These are phyloP conservation scores for Acanthaster planci DNA, from an alignment of 35 echinoderm and acorn worm genomes.

Conservation along the genomic window DNA sequence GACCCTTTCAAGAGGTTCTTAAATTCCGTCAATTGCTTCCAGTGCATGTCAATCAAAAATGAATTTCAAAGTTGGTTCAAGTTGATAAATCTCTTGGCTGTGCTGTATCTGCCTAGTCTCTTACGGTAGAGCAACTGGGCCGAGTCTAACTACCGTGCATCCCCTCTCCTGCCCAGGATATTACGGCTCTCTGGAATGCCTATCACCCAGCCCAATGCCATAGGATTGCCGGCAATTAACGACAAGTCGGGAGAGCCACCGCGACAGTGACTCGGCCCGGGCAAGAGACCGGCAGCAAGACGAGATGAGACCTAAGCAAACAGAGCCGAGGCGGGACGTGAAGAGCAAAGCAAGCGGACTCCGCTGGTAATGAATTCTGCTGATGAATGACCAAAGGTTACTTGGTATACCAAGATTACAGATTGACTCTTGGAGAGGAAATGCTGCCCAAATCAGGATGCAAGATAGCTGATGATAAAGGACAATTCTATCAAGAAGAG, in stretches of 20 bases:
- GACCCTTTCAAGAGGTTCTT: too few species aligned
- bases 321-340: background rate
- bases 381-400: background rate
- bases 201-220: background rate
- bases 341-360: background rate
- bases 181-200: background rate
- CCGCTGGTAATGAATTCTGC: background rate
- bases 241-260: background rate
- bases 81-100: too few species aligned
- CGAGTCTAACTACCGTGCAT: background rate
- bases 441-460: too few species aligned
- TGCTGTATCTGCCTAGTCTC: too few species aligned
- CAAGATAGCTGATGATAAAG: too few species aligned
- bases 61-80: too few species aligned
- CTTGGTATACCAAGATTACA: background rate
- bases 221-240: background rate
- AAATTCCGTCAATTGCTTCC: too few species aligned
- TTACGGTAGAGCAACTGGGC: too few species aligned
- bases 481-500: too few species aligned
- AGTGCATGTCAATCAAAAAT: too few species aligned
- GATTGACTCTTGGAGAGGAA: too few species aligned
- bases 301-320: background rate
- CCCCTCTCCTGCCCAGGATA: background rate
- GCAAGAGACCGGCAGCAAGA: background rate
- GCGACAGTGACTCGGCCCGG: background rate